A percentile compares a stretch with the other conserved stretches of the same genome.
Conservation (phyloP, 2,888 invertebrate species). For the Drosophila mettleri region DNA sequence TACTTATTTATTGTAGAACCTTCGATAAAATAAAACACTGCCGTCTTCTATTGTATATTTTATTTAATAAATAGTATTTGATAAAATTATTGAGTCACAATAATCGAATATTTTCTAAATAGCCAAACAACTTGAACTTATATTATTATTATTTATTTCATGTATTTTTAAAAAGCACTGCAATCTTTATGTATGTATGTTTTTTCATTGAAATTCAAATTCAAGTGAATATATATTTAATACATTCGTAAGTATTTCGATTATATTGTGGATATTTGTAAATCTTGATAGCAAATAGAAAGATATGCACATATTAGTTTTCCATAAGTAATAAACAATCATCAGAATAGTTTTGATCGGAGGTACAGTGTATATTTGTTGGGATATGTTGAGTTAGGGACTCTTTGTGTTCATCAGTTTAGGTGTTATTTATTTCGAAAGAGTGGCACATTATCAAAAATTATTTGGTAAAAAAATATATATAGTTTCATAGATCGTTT, state of each 20-base stretch:
- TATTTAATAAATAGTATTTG: conserved; percentile 43
- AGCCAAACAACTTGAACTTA: conserved; percentile 24
- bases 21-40: conserved; percentile 8
- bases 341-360: conserved; percentile 53
- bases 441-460: conserved; percentile 32
- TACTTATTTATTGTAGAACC: not conserved
- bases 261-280: conserved; percentile 28
- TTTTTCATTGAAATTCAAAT: conserved; percentile 17
- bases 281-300: conserved; percentile 33
- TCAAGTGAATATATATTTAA: conserved; percentile 25
- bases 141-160: conserved; percentile 17
- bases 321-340: conserved; percentile 11
- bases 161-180: conserved; percentile 28
- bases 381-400: conserved; percentile 59
- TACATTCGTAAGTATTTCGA: conserved; percentile 52
- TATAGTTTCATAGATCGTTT: conserved; percentile 35
- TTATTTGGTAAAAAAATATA: conserved; percentile 39
- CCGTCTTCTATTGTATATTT: conserved; percentile 22
- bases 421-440: conserved; percentile 4
- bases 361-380: conserved; percentile 63
- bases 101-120: conserved; percentile 31
- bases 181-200: conserved; percentile 20
- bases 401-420: not conserved
- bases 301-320: conserved; percentile 46
- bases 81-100: conserved; percentile 38